Evolutionary conservation across 2,113 vertebrate genomes (phyloP), one percentile per base, ranked within the genome.

Genomic region (Silurus meridionalis): DNA sequence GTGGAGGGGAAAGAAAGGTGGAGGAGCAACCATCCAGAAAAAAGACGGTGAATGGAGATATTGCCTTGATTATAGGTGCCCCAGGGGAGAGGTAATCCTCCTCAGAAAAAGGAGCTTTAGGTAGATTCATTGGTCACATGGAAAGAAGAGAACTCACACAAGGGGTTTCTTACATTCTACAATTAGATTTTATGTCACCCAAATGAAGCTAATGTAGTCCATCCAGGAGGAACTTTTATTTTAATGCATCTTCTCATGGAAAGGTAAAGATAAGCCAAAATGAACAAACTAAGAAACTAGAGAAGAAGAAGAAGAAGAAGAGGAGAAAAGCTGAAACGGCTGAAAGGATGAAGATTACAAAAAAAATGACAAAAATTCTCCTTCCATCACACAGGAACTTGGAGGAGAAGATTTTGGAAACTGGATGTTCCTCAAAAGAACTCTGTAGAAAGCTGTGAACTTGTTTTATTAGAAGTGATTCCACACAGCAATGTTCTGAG

Each of bases 21-120:
- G 48, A 75, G 72, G 13, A 53, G 50, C 72, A 75, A 53, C 21
- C 72, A 55, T 55, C 74, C 52, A 3, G 21, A 52, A 25, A 25
- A 78, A 78, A 2, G 74, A 55, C 23, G 23, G 52, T 78, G 52
- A 78, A 78, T 78, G 52, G 23, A 78, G 74, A 78, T 78, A 52
- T 55, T 55, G 23, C 50, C 74, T 25, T 57, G 74, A 78, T 78
- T 78, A 78, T 55, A 57, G 74, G 74, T 78, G 74, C 74, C 52
- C 23, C 74, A 55, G 25, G 50, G 52, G 71, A n/a, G 23, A 19
- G 25, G 74, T 78, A 75, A 75, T 75, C 9, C 21, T 52, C 46
- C 37, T 2, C 37, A 37, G 55, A 52, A 48, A 8, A 72, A 19
- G 72, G 48, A 50, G 48, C 4, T 2, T 21, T n/a, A 6, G 72